Base-by-base conservation (phyloP, 2,113 vertebrate species). In the Clupea harengus region DNA sequence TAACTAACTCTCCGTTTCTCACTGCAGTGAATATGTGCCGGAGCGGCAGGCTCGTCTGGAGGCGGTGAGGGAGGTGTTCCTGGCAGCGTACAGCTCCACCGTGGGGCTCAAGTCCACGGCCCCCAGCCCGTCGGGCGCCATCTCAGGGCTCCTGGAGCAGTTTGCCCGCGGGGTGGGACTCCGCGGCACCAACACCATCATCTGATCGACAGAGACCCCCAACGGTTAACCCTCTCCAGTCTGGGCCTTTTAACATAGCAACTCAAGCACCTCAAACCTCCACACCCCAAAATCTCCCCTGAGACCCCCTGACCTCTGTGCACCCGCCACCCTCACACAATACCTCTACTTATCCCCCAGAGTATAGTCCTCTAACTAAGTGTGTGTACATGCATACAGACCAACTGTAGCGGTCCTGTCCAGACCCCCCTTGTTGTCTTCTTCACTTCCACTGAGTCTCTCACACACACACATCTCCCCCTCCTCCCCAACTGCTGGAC, bases 111-210 rank as follows among this genome's bases (percentile, higher is more conserved):
- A 95, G 89, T 96, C 97, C 0, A 93, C 94, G 0, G 93, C 95
- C 0, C 93, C 96, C 82, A 97, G 97, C 89, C 96, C 98, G 4
- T 97, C 98, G 0, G 97, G 96, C 10, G 97, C 98, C 85, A 98
- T 99, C 45, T 94, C 97, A 0, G 98, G 98, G 75, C 95, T 99
- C 85, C 95, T 99, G 67, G 98, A 99, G 93, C 98, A 99, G 92
- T 98, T 99, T 0, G 98, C 94, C 57, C 96, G 98, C 0, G 98
- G 98, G 0, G 98, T 99, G 0, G 97, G 97, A 85, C 96, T 99
- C 81, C 94, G 97, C 11, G 95, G 96, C 87, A 94, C 95, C 90
- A 97, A 97, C 88, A 89, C 94, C 91, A 95, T 52, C 81, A 32
- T 82, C 50, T 49, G 49, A 49, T 25, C 28, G n/a, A 1, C 64